Evolutionary conservation across 2,113 vertebrate genomes (phyloP).

Genomic region (Salvelinus namaycush): DNA sequence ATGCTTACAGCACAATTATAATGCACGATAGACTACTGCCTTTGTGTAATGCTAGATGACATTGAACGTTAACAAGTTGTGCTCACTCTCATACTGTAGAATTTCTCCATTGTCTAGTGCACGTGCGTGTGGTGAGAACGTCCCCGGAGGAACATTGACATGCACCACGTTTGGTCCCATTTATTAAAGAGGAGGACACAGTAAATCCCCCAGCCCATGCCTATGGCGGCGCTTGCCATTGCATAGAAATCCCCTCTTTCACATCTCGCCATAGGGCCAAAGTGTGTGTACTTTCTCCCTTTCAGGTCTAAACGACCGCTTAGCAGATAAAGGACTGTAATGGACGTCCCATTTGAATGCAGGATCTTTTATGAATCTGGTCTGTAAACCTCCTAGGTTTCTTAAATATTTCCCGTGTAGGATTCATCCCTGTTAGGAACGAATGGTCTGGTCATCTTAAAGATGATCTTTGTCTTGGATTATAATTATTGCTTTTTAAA

Average conservation of each 20-base stretch:
- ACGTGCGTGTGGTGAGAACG: conserved; percentile 24
- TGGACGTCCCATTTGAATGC: conserved; percentile 52
- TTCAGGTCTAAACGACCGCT: conserved; percentile 57
- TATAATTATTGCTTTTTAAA: too few relatives aligned
- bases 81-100: too few relatives aligned
- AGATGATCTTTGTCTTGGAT: too few relatives aligned
- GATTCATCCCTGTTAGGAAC: too few relatives aligned
- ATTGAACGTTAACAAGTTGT: too few relatives aligned
- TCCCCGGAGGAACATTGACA: conserved; percentile 51
- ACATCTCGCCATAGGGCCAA: conserved; percentile 21
- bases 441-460: too few relatives aligned
- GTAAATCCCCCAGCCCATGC: conserved; percentile 52
- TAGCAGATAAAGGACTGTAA: conserved; percentile 72
- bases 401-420: conserved; percentile 13
- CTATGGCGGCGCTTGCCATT: conserved; percentile 40
- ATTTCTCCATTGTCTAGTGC: conserved; percentile 1
- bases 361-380: conserved; percentile 56
- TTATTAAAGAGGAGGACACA: conserved; percentile 62
- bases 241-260: conserved; percentile 60
- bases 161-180: conserved; percentile 56
- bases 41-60: too few relatives aligned
- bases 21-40: too few relatives aligned
- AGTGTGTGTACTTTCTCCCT: conserved; percentile 57
- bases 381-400: conserved; percentile 32
- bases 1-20: too few relatives aligned